These are phyloP conservation scores for Drosophila anomelani DNA, from an alignment of 2,888 invertebrate species.

Conservation along the genomic window DNA sequence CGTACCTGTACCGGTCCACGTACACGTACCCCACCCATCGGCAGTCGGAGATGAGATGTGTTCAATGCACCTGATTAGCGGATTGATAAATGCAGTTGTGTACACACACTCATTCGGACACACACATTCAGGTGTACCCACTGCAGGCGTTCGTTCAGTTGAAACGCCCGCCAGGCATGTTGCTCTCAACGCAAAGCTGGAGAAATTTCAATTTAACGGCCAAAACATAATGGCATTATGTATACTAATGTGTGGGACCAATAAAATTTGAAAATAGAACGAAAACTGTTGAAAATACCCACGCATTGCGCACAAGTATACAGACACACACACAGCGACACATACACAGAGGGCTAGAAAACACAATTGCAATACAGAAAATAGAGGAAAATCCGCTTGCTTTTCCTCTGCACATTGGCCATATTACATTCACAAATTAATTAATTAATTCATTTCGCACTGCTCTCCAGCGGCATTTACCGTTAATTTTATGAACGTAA, in stretches of 20 bases:
- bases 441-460: not conserved
- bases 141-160: constrained; percentile 18
- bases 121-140: constrained; percentile 4
- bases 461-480: constrained; percentile 17
- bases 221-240: constrained; percentile 17
- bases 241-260: constrained; percentile 15
- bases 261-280: constrained; percentile 53
- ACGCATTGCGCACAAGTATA: constrained; percentile 48
- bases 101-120: not conserved
- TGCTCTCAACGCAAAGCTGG: constrained; percentile 4
- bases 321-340: constrained; percentile 24
- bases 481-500: constrained; percentile 23
- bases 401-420: constrained; percentile 7
- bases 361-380: constrained; percentile 41
- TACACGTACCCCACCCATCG: constrained; percentile 30
- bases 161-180: not conserved
- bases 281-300: constrained; percentile 43
- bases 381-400: constrained; percentile 23
- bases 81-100: constrained; percentile 27
- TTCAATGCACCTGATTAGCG: constrained; percentile 43
- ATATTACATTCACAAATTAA: constrained; percentile 3
- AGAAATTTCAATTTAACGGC: constrained; percentile 26
- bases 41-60: constrained; percentile 17
- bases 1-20: constrained; percentile 6
- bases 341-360: constrained; percentile 19